phyloP scores from a whole-genome alignment of 2,888 invertebrate genomes.

The Brenthis daphne region DNA sequence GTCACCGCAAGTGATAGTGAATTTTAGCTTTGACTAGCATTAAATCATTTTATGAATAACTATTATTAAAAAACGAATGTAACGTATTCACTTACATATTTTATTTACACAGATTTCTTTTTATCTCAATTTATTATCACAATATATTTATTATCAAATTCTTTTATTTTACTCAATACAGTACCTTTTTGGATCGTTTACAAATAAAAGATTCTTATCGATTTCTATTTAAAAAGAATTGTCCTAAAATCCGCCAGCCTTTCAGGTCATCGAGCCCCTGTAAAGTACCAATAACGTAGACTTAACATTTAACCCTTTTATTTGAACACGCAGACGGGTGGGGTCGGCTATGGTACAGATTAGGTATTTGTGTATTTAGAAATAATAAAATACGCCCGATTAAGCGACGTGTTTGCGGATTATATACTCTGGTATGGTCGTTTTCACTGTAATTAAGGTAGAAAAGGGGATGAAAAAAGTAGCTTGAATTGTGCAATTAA shows the following conservation, averaged over 20 bases:
- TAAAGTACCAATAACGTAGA: conserved; percentile 50
- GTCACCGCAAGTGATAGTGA: too few species aligned
- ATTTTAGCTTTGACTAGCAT: too few species aligned
- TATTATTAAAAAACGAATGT: too few species aligned
- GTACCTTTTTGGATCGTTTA: not conserved
- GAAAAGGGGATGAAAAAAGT: not conserved
- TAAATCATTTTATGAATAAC: too few species aligned
- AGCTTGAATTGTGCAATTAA: not conserved
- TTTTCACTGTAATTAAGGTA: conserved; percentile 23
- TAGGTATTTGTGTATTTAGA: conserved; percentile 59
- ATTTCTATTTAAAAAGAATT: conserved; percentile 45
- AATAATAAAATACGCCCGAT: conserved; percentile 56
- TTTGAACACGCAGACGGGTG: conserved; percentile 57
- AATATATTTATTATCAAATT: too few species aligned
- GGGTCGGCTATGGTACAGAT: conserved; percentile 33
- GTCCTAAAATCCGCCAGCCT: conserved; percentile 54
- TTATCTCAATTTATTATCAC: too few species aligned
- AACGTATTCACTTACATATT: too few species aligned
- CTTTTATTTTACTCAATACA: too few species aligned
- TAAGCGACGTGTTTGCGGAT: conserved; percentile 45
- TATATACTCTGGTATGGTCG: conserved; percentile 14
- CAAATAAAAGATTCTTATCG: conserved; percentile 2
- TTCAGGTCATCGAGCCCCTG: conserved; percentile 57
- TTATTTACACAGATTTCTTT: too few species aligned
- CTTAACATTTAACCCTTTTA: conserved; percentile 60